Evolutionary conservation across 2,113 vertebrate genomes (phyloP), one percentile per base, ranked within the genome.

Genomic region (Tychaedon coryphoeus): DNA sequence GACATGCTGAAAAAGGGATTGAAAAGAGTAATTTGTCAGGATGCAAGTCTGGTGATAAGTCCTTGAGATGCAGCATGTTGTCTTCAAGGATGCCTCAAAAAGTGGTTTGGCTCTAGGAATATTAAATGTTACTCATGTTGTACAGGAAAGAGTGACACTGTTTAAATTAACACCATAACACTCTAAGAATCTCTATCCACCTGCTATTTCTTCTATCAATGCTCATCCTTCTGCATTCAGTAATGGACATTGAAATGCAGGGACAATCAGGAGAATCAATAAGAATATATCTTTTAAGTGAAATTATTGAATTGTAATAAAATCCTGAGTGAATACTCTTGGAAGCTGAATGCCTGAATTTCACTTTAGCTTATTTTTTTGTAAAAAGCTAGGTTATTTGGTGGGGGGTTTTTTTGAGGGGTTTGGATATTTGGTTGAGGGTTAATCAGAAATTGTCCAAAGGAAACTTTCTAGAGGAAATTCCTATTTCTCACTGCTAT

Each of bases 1-100:
- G 73, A 76, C 90, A 94, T 72, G 36, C 33, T 87, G 83, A 53
- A 92, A 93, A 95, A 94, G 58, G 42, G n/a, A 92, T 79, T 73
- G 58, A 70, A 94, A 92, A 91, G 56, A 92, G 86, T 74, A 69
- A 83, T 94, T 95, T 95, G 7, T 67, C 48, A 65, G 51, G 28
- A 65, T 77, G 31, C 19, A 79, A 65, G 57, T 66, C 51, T 60
- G 9, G 28, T 85, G 34, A 40, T 51, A 85, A 76, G 48, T 88
- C 67, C 78, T 94, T 92, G 84, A 90, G 57, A 88, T 64, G 48
- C 14, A 91, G 38, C 38, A 77, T 60, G 60, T 74, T 77, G 26
- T 77, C 67, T 75, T 90, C 51, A 94, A 75, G 71, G 47, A 65
- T 80, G 40, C 5, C 19, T 88, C 60, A 77, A 80, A 90, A 57